phyloP scores from a whole-genome alignment of 37 sponge, comb jelly and placozoan species.

The Chondrilla cf. caribensis region DNA sequence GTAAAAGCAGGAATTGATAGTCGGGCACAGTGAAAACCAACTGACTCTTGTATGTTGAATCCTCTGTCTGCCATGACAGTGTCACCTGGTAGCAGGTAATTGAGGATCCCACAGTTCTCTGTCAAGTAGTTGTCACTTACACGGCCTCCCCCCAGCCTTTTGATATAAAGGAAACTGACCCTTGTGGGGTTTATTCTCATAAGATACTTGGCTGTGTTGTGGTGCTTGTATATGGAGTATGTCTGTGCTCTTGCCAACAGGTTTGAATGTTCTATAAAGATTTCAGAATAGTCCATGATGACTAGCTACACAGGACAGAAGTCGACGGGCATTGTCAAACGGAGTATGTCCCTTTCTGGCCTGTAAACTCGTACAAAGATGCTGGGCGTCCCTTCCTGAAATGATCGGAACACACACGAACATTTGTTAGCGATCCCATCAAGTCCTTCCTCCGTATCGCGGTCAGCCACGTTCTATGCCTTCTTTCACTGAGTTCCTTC shows the following conservation, averaged over 20 bases:
- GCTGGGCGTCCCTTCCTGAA: too few species aligned
- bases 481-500: too few species aligned
- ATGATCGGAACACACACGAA: too few species aligned
- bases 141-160: slow-evolving; percentile 1
- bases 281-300: slow-evolving; percentile 41
- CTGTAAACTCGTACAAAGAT: too few species aligned
- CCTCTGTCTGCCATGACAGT: slow-evolving; percentile 27
- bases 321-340: slow-evolving; percentile 36
- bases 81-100: slow-evolving; percentile 27
- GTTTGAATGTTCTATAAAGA: slow-evolving; percentile 28
- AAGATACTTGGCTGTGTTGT: slow-evolving; percentile 39
- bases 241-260: slow-evolving; percentile 33
- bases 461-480: too few species aligned
- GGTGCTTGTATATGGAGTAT: slow-evolving; percentile 39
- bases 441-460: too few species aligned
- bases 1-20: slow-evolving; percentile 22
- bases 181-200: slow-evolving; percentile 22
- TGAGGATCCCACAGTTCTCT: not conserved
- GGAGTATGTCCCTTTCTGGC: slow-evolving; percentile 48
- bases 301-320: slow-evolving; percentile 41
- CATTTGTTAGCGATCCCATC: too few species aligned
- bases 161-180: slow-evolving; percentile 3
- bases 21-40: slow-evolving; percentile 13
- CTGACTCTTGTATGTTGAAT: slow-evolving; percentile 14
- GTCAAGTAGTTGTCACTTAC: slow-evolving; percentile 28